These are phyloP conservation scores for Stratiomys singularior DNA, from an alignment of 2,888 invertebrate species.

Conservation along the genomic window DNA sequence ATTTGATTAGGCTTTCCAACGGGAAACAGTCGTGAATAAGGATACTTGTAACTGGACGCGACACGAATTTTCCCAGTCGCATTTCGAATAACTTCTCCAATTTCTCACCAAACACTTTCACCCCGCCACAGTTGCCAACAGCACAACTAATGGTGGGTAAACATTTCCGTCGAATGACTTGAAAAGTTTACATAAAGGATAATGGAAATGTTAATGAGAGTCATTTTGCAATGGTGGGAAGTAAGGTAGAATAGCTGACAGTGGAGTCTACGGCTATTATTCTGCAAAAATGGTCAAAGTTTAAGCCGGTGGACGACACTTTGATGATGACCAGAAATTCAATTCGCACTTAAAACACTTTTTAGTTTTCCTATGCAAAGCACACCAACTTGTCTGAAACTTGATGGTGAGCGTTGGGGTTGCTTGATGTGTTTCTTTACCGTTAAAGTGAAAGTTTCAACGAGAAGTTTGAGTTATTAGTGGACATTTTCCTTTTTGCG, in stretches of 20 bases:
- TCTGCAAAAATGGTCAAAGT: conserved; percentile 1
- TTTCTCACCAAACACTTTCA: conserved; percentile 8
- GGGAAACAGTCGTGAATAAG: too few relatives aligned
- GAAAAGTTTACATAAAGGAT: conserved; percentile 35
- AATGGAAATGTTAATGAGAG: conserved; percentile 42
- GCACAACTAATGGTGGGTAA: too few relatives aligned
- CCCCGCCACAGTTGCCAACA: neutral
- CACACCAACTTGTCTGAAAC: neutral
- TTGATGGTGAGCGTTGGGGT: too few relatives aligned
- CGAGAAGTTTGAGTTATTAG: too few relatives aligned
- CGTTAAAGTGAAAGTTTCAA: too few relatives aligned
- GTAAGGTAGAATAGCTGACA: neutral
- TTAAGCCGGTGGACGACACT: neutral
- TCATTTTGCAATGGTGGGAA: conserved; percentile 3
- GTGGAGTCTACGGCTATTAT: neutral
- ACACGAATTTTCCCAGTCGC: neutral
- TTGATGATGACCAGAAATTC: conserved; percentile 24
- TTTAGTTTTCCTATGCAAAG: conserved; percentile 15
- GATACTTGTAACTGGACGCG: neutral
- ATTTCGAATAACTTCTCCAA: conserved; percentile 34
- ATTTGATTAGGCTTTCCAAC: conserved; percentile 8
- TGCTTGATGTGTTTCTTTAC: too few relatives aligned
- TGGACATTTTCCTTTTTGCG: too few relatives aligned
- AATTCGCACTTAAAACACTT: conserved; percentile 32
- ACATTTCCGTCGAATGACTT: neutral